Conservation (phyloP, 2,888 invertebrate genomes). For the Chloroclysta siterata region DNA sequence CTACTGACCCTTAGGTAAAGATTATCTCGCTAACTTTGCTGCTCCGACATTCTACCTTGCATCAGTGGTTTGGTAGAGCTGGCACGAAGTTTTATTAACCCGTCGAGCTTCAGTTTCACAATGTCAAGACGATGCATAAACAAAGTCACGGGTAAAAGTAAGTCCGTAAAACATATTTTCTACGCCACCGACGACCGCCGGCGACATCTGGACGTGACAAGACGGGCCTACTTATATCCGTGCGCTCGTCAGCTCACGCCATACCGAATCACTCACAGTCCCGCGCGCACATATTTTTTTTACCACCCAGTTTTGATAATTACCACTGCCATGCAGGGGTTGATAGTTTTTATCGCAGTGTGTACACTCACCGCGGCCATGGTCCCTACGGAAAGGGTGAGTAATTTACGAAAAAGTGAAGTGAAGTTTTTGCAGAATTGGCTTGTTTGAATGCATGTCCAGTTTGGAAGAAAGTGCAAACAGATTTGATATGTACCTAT, state of each 20-base stretch:
- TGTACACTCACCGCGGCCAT: slow-evolving; percentile 60
- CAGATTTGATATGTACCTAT: neutral
- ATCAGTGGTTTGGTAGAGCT: no score
- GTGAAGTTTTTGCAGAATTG: neutral
- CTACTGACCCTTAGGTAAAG: no score
- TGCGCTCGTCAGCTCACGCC: slow-evolving; percentile 45
- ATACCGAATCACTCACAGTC: slow-evolving; percentile 58
- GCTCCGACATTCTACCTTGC: no score
- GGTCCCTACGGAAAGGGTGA: slow-evolving; percentile 65
- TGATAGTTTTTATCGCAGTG: slow-evolving; percentile 56
- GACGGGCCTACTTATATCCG: slow-evolving; percentile 27
- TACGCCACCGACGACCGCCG: neutral
- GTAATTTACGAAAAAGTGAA: slow-evolving; percentile 43
- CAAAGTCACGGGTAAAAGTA: neutral
- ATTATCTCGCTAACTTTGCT: no score
- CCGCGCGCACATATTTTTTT: slow-evolving; percentile 46
- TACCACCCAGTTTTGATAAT: slow-evolving; percentile 28
- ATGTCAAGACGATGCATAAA: neutral
- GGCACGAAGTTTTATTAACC: no score
- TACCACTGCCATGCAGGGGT: slow-evolving; percentile 57
- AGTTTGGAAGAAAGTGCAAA: neutral
- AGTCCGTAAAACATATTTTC: slow-evolving; percentile 3
- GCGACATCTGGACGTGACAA: neutral
- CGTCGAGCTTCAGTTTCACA: no score
- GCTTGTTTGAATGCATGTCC: neutral